phyloP scores from a whole-genome alignment of 1,140 invertebrate species.

The Zaprionus gabonicus region DNA sequence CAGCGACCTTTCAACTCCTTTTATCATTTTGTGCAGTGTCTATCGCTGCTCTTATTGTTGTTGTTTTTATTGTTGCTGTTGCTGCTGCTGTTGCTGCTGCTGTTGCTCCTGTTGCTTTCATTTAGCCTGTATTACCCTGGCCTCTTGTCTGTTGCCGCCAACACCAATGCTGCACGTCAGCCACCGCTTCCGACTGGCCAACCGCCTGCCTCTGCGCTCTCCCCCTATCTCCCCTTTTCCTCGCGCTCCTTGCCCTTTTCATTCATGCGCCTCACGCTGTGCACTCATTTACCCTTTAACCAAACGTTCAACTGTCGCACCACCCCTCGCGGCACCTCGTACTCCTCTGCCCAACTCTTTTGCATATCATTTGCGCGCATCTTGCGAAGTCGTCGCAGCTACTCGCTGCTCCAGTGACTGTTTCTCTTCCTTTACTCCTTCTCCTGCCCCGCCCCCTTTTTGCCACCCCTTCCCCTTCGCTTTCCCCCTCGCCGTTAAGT shows the following conservation, averaged over 20 bases:
- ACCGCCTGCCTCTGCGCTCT: not conserved
- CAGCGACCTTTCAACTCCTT: not conserved
- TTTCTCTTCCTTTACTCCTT: not conserved
- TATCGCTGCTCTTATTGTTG: slow-evolving; percentile 36
- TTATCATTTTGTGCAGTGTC: slow-evolving; percentile 53
- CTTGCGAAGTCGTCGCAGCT: slow-evolving; percentile 38
- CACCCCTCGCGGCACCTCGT: not conserved
- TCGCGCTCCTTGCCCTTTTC: slow-evolving; percentile 33
- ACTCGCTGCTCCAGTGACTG: not conserved
- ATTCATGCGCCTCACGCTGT: slow-evolving; percentile 76
- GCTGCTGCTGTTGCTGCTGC: slow-evolving; percentile 35
- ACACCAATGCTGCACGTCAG: slow-evolving; percentile 13
- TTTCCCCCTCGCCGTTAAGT: slow-evolving; percentile 56
- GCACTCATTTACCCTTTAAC: slow-evolving; percentile 80
- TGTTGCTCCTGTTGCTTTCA: slow-evolving; percentile 63
- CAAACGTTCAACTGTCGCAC: slow-evolving; percentile 61
- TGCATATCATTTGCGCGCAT: slow-evolving; percentile 81
- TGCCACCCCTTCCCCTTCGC: not conserved
- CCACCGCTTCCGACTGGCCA: slow-evolving; percentile 24
- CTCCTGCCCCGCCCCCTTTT: too few species aligned
- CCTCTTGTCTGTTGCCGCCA: slow-evolving; percentile 34
- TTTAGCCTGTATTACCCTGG: slow-evolving; percentile 63
- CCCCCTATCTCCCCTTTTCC: not conserved
- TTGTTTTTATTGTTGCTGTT: slow-evolving; percentile 27
- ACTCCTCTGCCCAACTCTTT: slow-evolving; percentile 30